Evolutionary conservation across 2,797 vertebrate genomes (phyloP), one percentile per base, ranked within the genome.

Genomic region (Ceryle rudis): DNA sequence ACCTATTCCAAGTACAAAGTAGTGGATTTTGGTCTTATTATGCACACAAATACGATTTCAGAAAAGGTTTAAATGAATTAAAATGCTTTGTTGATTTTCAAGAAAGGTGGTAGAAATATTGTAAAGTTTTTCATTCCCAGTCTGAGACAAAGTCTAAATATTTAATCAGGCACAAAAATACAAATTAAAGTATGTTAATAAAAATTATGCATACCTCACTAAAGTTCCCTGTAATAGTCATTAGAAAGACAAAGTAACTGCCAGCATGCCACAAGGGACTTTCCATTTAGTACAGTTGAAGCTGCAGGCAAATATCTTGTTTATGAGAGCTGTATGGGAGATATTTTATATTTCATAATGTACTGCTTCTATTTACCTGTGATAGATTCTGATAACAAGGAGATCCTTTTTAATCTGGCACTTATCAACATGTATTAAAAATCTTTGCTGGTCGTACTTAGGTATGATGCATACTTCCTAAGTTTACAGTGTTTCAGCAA

Each of bases 401-500:
- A 79, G 12, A 75, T 86, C 13, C 17, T 70, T 95, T 74, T 91
- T 94, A 74, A 90, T 96, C 69, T 74, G 14, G 15, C 2, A 2
- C 19, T 75, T 42, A 75, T 75, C 75, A 91, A 18, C 54, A 83
- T 29, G 22, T 62, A 79, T 49, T 69, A 66, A 55, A 57, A 88
- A 47, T 17, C 26, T 65, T 65, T 82, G 14, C 35, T 71, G 37
- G 26, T 61, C 55, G 54, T 72, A n/a, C 26, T 65, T 54, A 35
- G 3, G 11, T 75, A 29, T 75, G 57, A 93, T 86, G 9, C 13
- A 66, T 66, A 11, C 46, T 89, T 86, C 23, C 42, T 89, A 80
- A 83, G 51, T 84, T 93, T 86, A 91, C 44, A 89, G 52, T n/a
- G 57, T 77, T 90, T 91, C 82, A 81, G 87, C 69, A 74, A 58